These are phyloP conservation scores for Myopa testacea DNA, from an alignment of 2,888 invertebrate species.

Conservation along the genomic window DNA sequence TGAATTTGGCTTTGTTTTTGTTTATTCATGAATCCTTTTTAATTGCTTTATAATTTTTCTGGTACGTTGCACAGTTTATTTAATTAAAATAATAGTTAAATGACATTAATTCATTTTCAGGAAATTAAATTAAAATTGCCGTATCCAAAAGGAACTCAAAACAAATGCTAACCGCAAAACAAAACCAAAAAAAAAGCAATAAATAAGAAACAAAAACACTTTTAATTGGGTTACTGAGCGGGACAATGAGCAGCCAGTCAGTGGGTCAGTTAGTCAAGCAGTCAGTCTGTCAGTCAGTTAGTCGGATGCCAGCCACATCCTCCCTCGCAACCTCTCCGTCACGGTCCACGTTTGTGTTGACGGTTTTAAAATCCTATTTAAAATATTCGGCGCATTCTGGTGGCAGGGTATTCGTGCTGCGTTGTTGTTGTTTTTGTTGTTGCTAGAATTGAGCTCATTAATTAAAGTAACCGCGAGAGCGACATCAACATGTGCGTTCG, in stretches of 20 bases:
- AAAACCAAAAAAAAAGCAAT: not conserved
- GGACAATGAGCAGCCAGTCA: not conserved
- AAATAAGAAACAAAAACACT: slow-evolving; percentile 34
- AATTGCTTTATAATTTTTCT: too few relatives aligned
- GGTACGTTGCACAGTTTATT: too few relatives aligned
- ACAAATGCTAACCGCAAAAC: not conserved
- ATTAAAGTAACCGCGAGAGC: slow-evolving; percentile 31
- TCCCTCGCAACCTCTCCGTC: not conserved
- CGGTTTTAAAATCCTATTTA: slow-evolving; percentile 20
- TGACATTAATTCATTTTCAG: too few relatives aligned
- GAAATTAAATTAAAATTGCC: too few relatives aligned
- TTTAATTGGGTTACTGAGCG: slow-evolving; percentile 57
- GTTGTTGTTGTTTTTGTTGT: slow-evolving; percentile 25
- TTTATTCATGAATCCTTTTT: too few relatives aligned
- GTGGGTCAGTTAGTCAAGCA: slow-evolving; percentile 4
- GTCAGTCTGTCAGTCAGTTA: not conserved
- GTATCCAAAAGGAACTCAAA: not conserved
- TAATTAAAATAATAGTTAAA: too few relatives aligned
- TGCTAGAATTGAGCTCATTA: slow-evolving; percentile 22
- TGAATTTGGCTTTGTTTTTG: too few relatives aligned
- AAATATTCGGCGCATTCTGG: slow-evolving; percentile 22
- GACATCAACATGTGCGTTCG: slow-evolving; percentile 13
- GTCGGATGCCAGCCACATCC: not conserved
- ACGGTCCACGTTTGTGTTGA: slow-evolving; percentile 5
- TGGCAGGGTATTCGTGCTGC: not conserved